These are phyloP conservation scores for Temnopleurus reevesii DNA, from an alignment of 53 echinoderm and acorn worm genomes.

Conservation along the genomic window DNA sequence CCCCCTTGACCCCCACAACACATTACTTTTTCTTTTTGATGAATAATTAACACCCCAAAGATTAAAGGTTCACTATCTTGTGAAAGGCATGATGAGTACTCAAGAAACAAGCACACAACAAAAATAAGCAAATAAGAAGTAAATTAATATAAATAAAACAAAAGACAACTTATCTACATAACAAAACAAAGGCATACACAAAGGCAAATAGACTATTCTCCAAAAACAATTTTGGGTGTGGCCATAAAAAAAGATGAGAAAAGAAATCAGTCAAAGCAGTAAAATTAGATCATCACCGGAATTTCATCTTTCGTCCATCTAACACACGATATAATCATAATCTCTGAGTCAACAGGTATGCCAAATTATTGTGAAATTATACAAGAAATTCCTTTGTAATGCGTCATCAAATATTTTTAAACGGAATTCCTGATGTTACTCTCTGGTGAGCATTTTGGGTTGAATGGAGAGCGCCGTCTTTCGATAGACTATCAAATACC, in stretches of 20 bases:
- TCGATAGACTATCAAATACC: not conserved
- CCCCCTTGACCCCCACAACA: too few species aligned
- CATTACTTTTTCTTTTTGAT: too few species aligned
- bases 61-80: too few species aligned
- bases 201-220: not conserved
- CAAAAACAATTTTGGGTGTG: not conserved
- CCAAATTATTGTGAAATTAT: not conserved
- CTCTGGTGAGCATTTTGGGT: not conserved
- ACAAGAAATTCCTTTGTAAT: not conserved
- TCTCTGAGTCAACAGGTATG: not conserved
- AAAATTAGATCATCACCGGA: constrained; percentile 26
- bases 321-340: too few species aligned
- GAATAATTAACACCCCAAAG: too few species aligned
- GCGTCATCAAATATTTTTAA: not conserved
- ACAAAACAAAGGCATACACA: not conserved
- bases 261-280: not conserved
- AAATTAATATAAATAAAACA: not conserved
- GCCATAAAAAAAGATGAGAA: not conserved
- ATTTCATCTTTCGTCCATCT: not conserved
- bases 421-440: not conserved
- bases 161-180: not conserved
- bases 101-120: too few species aligned
- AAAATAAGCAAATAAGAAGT: not conserved
- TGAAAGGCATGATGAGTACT: too few species aligned
- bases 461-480: constrained; percentile 32